A percentile compares a stretch with the other conserved stretches of the same genome.
Evolutionary conservation across 2,888 invertebrate genomes (phyloP).

Genomic region (Rugalucina vietnamica): DNA sequence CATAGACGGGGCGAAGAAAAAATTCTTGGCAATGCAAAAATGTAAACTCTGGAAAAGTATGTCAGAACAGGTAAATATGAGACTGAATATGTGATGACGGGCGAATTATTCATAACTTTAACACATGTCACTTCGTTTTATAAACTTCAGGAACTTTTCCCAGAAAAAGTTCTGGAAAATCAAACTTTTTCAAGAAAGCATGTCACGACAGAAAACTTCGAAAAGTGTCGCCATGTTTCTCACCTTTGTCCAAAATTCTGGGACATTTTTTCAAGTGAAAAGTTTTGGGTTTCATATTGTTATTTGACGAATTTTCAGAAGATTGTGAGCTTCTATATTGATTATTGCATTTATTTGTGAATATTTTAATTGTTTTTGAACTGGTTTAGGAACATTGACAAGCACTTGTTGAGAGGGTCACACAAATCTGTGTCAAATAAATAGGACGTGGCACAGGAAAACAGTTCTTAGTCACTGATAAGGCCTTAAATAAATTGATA

Average conservation of each 20-base stretch:
- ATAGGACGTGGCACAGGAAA: too few relatives aligned
- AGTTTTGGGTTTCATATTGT: background rate
- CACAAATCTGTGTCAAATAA: too few relatives aligned
- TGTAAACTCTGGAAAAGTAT: conserved; percentile 13
- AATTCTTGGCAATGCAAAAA: conserved; percentile 55
- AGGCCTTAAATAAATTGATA: too few relatives aligned
- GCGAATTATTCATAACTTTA: background rate
- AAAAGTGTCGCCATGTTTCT: conserved; percentile 9
- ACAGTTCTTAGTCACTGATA: too few relatives aligned
- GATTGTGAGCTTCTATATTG: too few relatives aligned
- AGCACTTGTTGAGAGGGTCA: too few relatives aligned
- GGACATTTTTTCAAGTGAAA: background rate
- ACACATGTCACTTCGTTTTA: background rate
- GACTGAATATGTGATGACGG: too few relatives aligned
- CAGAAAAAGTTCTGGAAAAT: conserved; percentile 4
- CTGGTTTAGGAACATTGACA: too few relatives aligned
- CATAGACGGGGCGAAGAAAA: conserved; percentile 41
- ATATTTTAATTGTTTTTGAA: too few relatives aligned
- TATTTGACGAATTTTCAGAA: too few relatives aligned
- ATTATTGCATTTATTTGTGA: too few relatives aligned
- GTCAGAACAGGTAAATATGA: too few relatives aligned
- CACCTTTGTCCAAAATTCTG: background rate
- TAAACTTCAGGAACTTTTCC: background rate
- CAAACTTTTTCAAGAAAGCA: background rate
- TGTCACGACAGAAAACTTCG: background rate